phyloP scores from a whole-genome alignment of 2,888 invertebrate genomes.

The Steromphala cineraria region DNA sequence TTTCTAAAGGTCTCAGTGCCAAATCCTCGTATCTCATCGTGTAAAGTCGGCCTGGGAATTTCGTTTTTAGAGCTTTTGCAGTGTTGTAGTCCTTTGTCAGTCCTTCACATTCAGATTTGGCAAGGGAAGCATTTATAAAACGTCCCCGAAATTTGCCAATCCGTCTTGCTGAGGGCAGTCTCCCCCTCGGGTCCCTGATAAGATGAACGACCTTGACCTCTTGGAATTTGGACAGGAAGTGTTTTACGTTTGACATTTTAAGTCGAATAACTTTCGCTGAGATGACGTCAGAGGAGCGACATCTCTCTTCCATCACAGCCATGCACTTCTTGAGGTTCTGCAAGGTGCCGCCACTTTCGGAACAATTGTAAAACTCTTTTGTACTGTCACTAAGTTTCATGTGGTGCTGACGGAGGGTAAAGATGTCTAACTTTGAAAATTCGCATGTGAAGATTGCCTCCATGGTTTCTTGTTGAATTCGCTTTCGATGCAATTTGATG shows the following conservation, averaged over 20 bases:
- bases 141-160: not conserved
- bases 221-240: not conserved
- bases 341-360: not conserved
- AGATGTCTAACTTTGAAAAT: not conserved
- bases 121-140: not conserved
- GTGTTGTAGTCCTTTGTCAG: not conserved
- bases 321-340: not conserved
- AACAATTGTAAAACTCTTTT: not conserved
- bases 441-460: not conserved
- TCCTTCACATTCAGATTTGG: not conserved
- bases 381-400: not conserved
- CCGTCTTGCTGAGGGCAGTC: not conserved
- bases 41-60: not conserved
- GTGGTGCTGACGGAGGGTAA: not conserved
- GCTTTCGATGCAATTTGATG: not conserved
- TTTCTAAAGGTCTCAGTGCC: not conserved
- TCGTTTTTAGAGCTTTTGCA: not conserved
- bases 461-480: not conserved
- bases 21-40: not conserved
- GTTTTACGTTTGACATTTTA: not conserved
- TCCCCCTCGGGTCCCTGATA: not conserved
- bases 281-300: not conserved
- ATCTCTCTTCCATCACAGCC: not conserved
- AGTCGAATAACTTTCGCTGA: not conserved
- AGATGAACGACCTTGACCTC: not conserved